These are phyloP conservation scores for Ptychodera flava DNA, from an alignment of 35 echinoderm and acorn worm species.

Conservation along the genomic window DNA sequence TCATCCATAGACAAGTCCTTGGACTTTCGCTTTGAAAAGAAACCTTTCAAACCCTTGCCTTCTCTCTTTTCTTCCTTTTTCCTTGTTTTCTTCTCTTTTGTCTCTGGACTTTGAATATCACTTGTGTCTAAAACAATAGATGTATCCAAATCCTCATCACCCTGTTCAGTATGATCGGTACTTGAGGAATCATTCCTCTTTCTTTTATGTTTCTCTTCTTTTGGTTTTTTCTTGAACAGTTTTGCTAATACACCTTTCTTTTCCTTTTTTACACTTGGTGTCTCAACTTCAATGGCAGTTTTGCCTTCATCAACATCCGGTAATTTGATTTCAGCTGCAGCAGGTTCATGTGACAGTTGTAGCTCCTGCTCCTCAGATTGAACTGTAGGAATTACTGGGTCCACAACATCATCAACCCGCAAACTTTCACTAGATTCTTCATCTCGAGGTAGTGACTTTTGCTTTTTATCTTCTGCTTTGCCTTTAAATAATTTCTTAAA, in stretches of 20 bases:
- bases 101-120: not conserved
- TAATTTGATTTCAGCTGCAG: too few species aligned
- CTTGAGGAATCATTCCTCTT: not conserved
- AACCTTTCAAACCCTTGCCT: not conserved
- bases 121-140: not conserved
- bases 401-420: too few species aligned
- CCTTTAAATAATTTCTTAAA: not conserved
- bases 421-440: too few species aligned
- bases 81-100: not conserved
- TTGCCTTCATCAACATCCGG: too few species aligned
- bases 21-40: not conserved
- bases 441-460: too few species aligned
- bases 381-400: too few species aligned
- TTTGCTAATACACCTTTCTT: not conserved
- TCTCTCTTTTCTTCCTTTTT: not conserved
- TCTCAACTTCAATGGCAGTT: too few species aligned
- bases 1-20: too few species aligned
- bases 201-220: not conserved
- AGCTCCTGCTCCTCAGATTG: too few species aligned
- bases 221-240: not conserved
- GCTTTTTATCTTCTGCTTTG: not conserved
- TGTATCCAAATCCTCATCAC: not conserved
- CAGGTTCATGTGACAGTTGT: too few species aligned
- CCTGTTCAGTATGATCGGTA: not conserved
- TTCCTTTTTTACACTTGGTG: not conserved